Base-by-base conservation (phyloP, 2,888 invertebrate genomes). In the Pseudeuparius sepicola region DNA sequence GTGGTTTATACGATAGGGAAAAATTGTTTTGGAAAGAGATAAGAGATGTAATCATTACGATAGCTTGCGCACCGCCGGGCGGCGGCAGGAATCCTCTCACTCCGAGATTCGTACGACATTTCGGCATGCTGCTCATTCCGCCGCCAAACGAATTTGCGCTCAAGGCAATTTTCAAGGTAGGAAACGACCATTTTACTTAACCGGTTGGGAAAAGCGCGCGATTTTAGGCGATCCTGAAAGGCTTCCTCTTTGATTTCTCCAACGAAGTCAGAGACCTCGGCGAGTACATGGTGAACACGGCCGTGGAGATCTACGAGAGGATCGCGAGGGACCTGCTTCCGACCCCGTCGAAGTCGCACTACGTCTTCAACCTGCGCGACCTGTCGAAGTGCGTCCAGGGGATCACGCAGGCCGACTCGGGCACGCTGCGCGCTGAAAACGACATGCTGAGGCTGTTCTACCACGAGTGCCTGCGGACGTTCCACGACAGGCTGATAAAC, bases 311-410 rank as follows among this genome's bases (percentile, higher is more conserved):
- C 2, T 94, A 93, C 55, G 68, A 75, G 43, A 75, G 78, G 49
- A 86, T 90, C 26, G 75, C 81, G 10, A 64, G 71, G 0, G 84
- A 85, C 50, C 71, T 94, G 45, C 62, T 93, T 15, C 93, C 93
- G 0, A 93, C 92, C 0, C 93, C 93, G 0, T 76, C 85, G 14
- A 92, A 90, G 58, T 86, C 86, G 0, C 92, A 93, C 61, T 93
- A 94, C 54, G 78, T 92, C 9, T 94, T 93, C 59, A 94, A 93
- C 61, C 64, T 93, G 48, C 70, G 93, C 27, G 90, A 92, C 65
- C 66, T 92, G 24, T 89, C 90, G 6, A 92, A 90, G 60, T 86
- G 86, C 41, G 70, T 90, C 50, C 90, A 90, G 63, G 90, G 89
- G n/a, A 74, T 89, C 5, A 62, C 89, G 32, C 90, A 90, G 56